Conservation (phyloP, 1,140 invertebrate genomes). For the Pseudomyrmex dendroicus region DNA sequence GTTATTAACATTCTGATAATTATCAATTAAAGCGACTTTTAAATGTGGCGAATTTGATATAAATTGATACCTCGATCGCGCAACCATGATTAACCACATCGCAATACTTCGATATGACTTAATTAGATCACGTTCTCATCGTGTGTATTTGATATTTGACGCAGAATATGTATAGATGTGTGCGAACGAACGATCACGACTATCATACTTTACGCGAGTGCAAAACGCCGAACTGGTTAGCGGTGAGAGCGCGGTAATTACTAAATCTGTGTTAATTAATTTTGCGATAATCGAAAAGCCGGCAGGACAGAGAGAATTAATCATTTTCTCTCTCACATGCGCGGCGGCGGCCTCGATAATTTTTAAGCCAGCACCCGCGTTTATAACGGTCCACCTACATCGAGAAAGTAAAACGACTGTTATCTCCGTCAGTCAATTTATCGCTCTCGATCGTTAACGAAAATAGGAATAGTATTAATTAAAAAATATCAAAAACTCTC, state of each 20-base stretch:
- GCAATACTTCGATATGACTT: slow-evolving; percentile 49
- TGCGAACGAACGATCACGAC: not conserved
- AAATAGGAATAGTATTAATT: not conserved
- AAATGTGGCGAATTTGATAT: slow-evolving; percentile 42
- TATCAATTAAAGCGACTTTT: slow-evolving; percentile 52
- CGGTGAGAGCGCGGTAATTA: slow-evolving; percentile 66
- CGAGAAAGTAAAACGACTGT: slow-evolving; percentile 23
- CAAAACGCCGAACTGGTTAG: slow-evolving; percentile 6
- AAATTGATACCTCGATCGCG: slow-evolving; percentile 51
- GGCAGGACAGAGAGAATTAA: slow-evolving; percentile 64
- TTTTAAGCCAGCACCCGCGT: slow-evolving; percentile 13
- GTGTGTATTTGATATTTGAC: slow-evolving; percentile 44
- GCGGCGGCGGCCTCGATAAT: slow-evolving; percentile 59
- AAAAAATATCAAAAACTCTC: not conserved
- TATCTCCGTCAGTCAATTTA: not conserved
- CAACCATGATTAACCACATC: slow-evolving; percentile 50
- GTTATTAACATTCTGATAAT: slow-evolving; percentile 52
- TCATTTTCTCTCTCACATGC: slow-evolving; percentile 66
- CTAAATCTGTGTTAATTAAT: slow-evolving; percentile 74
- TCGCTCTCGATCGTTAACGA: not conserved
- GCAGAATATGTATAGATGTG: not conserved
- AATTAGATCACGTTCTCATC: slow-evolving; percentile 38
- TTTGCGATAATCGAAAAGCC: slow-evolving; percentile 68
- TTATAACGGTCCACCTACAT: not conserved
- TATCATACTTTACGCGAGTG: slow-evolving; percentile 37